phyloP scores from a whole-genome alignment of 2,797 vertebrate genomes.

The Semotilus atromaculatus region DNA sequence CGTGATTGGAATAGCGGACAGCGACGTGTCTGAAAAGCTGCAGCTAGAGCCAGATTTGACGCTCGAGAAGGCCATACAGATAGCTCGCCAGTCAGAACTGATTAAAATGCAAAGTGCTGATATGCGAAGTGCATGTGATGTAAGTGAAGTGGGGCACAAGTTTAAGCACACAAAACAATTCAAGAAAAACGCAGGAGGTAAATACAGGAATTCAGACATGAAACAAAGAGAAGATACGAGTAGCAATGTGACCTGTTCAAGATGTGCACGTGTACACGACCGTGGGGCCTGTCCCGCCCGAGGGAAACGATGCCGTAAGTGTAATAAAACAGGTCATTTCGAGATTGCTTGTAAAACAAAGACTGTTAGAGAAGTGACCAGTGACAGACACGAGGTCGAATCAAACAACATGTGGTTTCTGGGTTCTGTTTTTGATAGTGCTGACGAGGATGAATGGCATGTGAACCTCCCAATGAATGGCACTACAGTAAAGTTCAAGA shows the following conservation, averaged over 20 bases:
- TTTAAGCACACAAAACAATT: background rate
- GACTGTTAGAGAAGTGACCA: background rate
- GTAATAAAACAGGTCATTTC: constrained; percentile 24
- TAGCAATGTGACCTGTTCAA: background rate
- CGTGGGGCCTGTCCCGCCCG: background rate
- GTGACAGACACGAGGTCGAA: background rate
- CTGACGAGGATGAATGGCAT: background rate
- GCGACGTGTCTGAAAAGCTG: constrained; percentile 29
- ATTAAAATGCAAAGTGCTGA: constrained; percentile 14
- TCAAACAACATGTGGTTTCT: background rate
- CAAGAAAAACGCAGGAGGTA: background rate
- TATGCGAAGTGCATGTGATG: background rate
- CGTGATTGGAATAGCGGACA: constrained; percentile 6
- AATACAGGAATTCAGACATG: background rate
- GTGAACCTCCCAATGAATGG: background rate
- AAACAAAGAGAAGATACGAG: background rate
- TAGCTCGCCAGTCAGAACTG: background rate
- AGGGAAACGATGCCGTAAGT: constrained; percentile 3
- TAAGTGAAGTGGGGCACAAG: background rate
- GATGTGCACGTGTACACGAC: background rate
- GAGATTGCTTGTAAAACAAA: constrained; percentile 36
- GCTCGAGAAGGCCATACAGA: constrained; percentile 8
- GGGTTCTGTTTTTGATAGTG: background rate
- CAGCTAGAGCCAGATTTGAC: constrained; percentile 23
- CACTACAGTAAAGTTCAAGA: too few relatives aligned